Evolutionary conservation across 2,113 vertebrate species (phyloP), one percentile per base, ranked within the genome.

Genomic region (Rhynchomys soricoides): DNA sequence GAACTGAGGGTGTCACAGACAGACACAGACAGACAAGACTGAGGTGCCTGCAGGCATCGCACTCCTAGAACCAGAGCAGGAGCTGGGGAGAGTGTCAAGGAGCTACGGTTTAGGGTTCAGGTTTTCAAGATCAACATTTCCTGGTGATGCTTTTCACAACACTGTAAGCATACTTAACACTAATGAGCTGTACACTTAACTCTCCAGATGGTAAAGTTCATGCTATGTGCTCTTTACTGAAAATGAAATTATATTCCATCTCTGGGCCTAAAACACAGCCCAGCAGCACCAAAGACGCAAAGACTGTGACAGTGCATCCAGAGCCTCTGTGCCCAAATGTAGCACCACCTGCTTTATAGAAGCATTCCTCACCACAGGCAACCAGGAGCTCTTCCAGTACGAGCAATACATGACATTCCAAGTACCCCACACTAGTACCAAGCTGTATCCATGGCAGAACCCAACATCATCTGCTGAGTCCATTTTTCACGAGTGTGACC

Each of bases 71-170:
- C 52, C 21, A 57, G 8, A 11, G 31, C 9, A 21, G 83, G 90
- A 21, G 29, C 43, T 55, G 5, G 6, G 11, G 7, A 71, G 8
- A 74, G 22, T 31, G 31, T 16, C 6, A 5, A 68, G 15, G 34
- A 17, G 12, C 7, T 10, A 34, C 2, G 12, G 9, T 22, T 11
- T 4, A 37, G n/a, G 83, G 83, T 94, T 89, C 59, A 59, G 29
- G 64, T 74, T 86, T 77, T 45, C 34, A 86, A 89, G 78, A 82
- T 10, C 59, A 62, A 93, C 59, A 48, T 0, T 37, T 86, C 86
- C 68, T 91, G 45, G 34, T 57, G 17, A 62, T 86, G 34, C 59
- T 17, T 86, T 94, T 92, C 59, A 59, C 52, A 83, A n/a, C 68
- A 78, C 24, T 73, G 40, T 83, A 70, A 71, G 73, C 74, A 90